phyloP scores from a whole-genome alignment of 1,140 invertebrate genomes.

The Metopolophium dirhodum region DNA sequence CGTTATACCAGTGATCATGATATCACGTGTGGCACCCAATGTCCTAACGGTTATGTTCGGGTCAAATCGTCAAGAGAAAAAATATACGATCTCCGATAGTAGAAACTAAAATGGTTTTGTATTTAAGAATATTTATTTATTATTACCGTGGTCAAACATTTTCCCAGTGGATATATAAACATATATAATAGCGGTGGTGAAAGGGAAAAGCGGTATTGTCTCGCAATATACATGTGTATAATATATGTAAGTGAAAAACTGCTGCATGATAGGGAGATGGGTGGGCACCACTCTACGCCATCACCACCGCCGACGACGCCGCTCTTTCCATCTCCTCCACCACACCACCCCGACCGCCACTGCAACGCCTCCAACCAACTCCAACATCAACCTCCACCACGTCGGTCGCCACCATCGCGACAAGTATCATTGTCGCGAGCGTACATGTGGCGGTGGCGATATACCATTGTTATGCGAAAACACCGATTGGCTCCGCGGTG shows the following conservation, averaged over 20 bases:
- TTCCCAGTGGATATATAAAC: neutral
- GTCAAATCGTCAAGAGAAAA: neutral
- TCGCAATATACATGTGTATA: neutral
- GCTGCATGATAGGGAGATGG: too few species aligned
- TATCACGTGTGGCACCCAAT: neutral
- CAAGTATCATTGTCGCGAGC: constrained; percentile 45
- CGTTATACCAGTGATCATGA: too few species aligned
- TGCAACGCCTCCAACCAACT: neutral
- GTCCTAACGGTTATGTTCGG: neutral
- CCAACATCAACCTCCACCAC: neutral
- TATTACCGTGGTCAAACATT: constrained; percentile 35
- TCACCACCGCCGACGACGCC: neutral
- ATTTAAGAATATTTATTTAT: neutral
- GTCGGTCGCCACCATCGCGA: neutral
- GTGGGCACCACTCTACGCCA: neutral
- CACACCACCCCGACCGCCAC: neutral
- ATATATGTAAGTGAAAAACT: constrained; percentile 20
- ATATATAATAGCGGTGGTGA: neutral
- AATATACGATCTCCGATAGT: neutral
- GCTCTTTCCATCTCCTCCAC: neutral
- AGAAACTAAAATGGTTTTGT: neutral
- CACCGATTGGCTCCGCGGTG: constrained; percentile 50
- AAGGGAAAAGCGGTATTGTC: neutral
- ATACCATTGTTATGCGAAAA: constrained; percentile 55
- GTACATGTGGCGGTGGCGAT: neutral